Evolutionary conservation across 2,113 vertebrate genomes (phyloP).

Genomic region (Poecilia latipinna): DNA sequence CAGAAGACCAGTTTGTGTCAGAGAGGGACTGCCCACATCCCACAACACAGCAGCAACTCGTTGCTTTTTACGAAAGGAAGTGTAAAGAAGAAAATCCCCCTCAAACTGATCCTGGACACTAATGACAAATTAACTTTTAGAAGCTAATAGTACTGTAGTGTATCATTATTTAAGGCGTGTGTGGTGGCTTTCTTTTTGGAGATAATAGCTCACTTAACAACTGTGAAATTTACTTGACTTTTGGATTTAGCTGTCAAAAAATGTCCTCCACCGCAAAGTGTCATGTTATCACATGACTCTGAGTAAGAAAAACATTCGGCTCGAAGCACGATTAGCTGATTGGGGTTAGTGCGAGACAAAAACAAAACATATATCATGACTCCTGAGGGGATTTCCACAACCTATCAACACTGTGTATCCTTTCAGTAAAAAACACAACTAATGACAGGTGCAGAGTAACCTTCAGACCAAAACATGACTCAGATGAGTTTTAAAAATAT

Average conservation of each 20-base stretch:
- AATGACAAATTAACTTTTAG: neutral
- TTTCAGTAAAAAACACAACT: conserved; percentile 24
- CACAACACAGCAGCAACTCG: conserved; percentile 14
- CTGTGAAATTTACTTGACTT: conserved; percentile 5
- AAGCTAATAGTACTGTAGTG: conserved; percentile 13
- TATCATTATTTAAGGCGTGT: neutral
- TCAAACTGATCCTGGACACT: neutral
- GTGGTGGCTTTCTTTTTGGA: neutral
- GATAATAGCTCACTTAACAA: neutral
- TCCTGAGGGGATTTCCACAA: conserved; percentile 66
- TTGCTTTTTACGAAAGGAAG: conserved; percentile 23
- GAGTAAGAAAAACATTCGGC: conserved; percentile 46
- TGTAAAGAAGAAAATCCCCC: conserved; percentile 28
- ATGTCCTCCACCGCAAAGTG: conserved; percentile 1
- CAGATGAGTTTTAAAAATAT: conserved; percentile 23
- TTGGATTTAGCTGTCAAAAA: conserved; percentile 10
- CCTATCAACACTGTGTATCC: neutral
- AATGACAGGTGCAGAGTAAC: conserved; percentile 55
- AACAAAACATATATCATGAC: conserved; percentile 52
- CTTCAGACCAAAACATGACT: conserved; percentile 31
- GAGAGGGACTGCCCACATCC: conserved; percentile 71
- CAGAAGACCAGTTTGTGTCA: conserved; percentile 15
- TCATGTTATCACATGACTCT: neutral
- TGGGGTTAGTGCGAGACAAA: conserved; percentile 52
- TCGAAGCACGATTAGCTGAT: neutral